Evolutionary conservation across 2,797 vertebrate genomes (phyloP), one percentile per base, ranked within the genome.

Genomic region (Cyprinodon diabolis): DNA sequence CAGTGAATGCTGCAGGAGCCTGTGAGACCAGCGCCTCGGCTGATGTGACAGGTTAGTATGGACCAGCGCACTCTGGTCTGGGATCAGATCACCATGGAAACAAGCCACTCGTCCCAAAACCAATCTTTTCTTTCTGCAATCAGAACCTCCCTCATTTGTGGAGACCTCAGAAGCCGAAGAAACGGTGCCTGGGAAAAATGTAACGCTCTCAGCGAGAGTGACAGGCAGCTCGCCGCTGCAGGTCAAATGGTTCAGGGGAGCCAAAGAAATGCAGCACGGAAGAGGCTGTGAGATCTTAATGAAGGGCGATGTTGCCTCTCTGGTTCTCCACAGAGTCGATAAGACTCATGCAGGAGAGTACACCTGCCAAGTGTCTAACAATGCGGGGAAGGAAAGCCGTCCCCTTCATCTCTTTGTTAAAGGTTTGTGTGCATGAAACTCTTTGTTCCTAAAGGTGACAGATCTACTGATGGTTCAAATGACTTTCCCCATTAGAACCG

Each of bases 161-260:
- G 96, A 96, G 92, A 95, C 91, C 35, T 96, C 96, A 0, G 91
- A 94, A 62, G 91, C 93, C 7, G 93, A 91, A 87, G 96, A 98
- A 63, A 91, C 95, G 4, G 80, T 96, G 70, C 95, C 95, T 0
- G 94, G 92, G 56, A 90, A 95, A 77, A 95, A 94, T 76, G 96
- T 97, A 72, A 95, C 95, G 30, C 95, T 98, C 90, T 95, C 92
- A 70, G 95, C 95, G 7, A 90, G 94, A 80, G 95, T 98, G 77
- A 96, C 93, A 91, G 97, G 97, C 94, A 96, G 95, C 4, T 83
- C 93, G 15, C 96, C 96, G 0, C 95, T 98, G 86, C 95, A 86
- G 77, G 91, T 97, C 66, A 97, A 96, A 84, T 98, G 97, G 97
- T 97, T 97, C 90, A 96, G 95, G 88, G 97, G 97, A 86, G 93